phyloP scores from a whole-genome alignment of 2,113 vertebrate species.

The Cinclus cinclus region DNA sequence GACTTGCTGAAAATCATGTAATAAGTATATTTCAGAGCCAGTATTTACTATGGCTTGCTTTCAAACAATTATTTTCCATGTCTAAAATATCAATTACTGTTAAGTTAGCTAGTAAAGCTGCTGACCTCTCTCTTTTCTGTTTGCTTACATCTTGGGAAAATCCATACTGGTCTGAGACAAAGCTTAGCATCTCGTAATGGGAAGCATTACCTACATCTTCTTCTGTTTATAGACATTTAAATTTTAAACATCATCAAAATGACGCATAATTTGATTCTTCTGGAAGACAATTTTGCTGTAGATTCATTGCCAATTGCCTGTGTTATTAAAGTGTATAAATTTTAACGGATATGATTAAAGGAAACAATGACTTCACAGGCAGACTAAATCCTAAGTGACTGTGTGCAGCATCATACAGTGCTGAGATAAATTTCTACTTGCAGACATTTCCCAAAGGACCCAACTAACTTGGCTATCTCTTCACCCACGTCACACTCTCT shows the following conservation, averaged over 20 bases:
- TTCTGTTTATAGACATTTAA: not conserved
- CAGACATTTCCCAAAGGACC: not conserved
- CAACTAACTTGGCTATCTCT: not conserved
- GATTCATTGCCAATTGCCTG: not conserved
- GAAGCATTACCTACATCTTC: not conserved
- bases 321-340: not conserved
- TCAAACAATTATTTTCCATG: not conserved
- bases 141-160: not conserved
- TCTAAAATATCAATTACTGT: not conserved
- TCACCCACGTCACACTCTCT: not conserved
- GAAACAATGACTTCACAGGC: not conserved
- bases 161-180: not conserved
- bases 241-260: not conserved
- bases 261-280: not conserved
- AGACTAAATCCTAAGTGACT: not conserved
- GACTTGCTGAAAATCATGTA: not conserved
- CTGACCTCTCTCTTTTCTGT: not conserved
- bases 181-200: not conserved
- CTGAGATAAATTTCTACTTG: not conserved
- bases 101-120: not conserved
- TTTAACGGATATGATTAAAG: not conserved
- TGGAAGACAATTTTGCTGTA: not conserved
- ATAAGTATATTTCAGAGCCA: not conserved
- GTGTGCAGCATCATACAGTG: not conserved
- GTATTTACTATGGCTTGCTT: not conserved